Percentiles rank a stretch among this genome's conserved stretches.
Evolutionary conservation across 2,888 invertebrate species (phyloP).

Genomic region (Drosophila testacea): DNA sequence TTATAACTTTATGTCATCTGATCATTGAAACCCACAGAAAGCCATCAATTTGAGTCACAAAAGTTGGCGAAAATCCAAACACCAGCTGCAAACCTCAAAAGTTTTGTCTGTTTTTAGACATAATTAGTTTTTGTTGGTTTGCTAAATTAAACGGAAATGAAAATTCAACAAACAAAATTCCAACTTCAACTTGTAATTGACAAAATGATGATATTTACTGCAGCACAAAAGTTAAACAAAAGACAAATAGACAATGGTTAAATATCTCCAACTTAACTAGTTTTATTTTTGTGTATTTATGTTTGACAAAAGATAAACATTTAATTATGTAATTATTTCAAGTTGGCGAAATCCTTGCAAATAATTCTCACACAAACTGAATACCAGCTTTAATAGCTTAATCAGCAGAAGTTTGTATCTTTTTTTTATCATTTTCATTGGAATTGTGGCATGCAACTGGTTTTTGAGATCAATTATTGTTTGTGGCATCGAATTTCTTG

Average conservation of each 20-base stretch:
- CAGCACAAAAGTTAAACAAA: constrained; percentile 19
- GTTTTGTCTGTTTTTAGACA: constrained; percentile 27
- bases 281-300: constrained; percentile 13
- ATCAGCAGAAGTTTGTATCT: constrained; percentile 26
- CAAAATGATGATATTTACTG: constrained; percentile 4
- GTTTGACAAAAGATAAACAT: constrained; percentile 6
- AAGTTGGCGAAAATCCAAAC: constrained; percentile 10
- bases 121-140: constrained; percentile 43
- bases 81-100: constrained; percentile 18
- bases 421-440: constrained; percentile 5
- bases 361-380: constrained; percentile 16
- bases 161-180: constrained; percentile 17
- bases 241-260: constrained; percentile 21
- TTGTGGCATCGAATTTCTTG: constrained; percentile 28
- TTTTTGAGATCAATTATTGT: constrained; percentile 25
- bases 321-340: constrained; percentile 25
- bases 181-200: constrained; percentile 10
- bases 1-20: constrained; percentile 46
- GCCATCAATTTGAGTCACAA: constrained; percentile 32
- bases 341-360: constrained; percentile 8
- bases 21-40: constrained; percentile 23
- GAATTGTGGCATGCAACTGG: constrained; percentile 39
- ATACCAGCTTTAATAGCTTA: constrained; percentile 33
- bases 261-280: constrained; percentile 4
- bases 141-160: constrained; percentile 46